Base-by-base conservation (phyloP, 1,140 invertebrate genomes). In the Psix sp. region DNA sequence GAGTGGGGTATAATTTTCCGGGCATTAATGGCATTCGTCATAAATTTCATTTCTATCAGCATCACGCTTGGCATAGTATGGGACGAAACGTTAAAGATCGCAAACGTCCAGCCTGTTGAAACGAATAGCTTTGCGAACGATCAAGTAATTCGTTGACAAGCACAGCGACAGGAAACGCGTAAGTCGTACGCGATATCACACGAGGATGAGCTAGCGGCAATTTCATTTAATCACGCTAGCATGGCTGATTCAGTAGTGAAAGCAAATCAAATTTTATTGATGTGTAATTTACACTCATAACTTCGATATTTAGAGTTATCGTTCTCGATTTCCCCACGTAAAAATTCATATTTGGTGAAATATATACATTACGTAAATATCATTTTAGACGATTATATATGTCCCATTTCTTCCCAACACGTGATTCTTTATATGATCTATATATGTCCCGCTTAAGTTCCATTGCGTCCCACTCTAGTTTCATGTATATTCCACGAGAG, bases 31-130 rank as follows among this genome's bases (percentile, higher is more conserved):
- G 66, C 48, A 16, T 51, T 54, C 45, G 49, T 70, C 68, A 65
- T 72, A 72, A 63, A 72, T 72, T 63, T 63, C 52, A 57, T 57
- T 63, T 72, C 59, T 72, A 72, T 65, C 68, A 59, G 68, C 29
- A 63, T 63, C 45, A 52, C 51, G 52, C 57, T 63, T 7, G 31
- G 39, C 48, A 52, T 36, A 52, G 36, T 60, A 38, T 36, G 26
- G 57, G 51, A 63, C 67, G 56, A 49, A 36, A 57, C 43, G 36
- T 56, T 43, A 42, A 43, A 39, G 52, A 63, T 72, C 43, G 36
- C 68, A 72, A 63, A 63, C 63, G 51, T 62, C 29, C 67, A 43
- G 49, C 40, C 29, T 70, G 67, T 49, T 62, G 49, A 36, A 57
- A 60, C 67, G 56, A 71, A 71, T 54, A 43, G 36, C 49, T 66